Percentiles rank a stretch among this genome's conserved stretches.
These are phyloP conservation scores for Diplosoma virens DNA, from an alignment of 23 tunicate genomes.

Conservation along the genomic window DNA sequence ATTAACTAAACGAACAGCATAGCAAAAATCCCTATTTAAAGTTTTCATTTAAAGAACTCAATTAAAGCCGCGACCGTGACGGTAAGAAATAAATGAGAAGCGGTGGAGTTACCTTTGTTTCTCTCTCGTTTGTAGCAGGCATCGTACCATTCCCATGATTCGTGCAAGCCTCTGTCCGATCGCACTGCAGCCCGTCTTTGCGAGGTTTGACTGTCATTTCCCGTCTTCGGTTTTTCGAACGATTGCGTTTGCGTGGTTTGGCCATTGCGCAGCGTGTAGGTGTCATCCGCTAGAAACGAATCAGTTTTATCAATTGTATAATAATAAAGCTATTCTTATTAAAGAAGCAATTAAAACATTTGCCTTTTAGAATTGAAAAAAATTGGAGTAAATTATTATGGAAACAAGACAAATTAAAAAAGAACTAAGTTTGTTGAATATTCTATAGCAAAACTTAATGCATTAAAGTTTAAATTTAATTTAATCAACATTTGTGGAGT, in stretches of 20 bases:
- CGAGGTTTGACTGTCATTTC: constrained; percentile 16
- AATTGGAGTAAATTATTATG: background rate
- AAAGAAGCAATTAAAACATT: too few relatives aligned
- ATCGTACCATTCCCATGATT: constrained; percentile 96
- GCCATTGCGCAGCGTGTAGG: constrained; percentile 79
- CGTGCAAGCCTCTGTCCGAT: constrained; percentile 65
- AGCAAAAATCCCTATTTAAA: too few relatives aligned
- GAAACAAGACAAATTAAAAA: background rate
- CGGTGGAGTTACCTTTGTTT: constrained; percentile 79
- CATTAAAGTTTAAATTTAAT: too few relatives aligned
- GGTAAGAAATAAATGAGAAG: too few relatives aligned
- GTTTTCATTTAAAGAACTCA: too few relatives aligned
- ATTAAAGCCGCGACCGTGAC: too few relatives aligned
- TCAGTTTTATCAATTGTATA: background rate
- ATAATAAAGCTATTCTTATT: too few relatives aligned
- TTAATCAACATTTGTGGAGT: too few relatives aligned
- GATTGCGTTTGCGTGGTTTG: constrained; percentile 34
- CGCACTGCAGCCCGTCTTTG: constrained; percentile 23
- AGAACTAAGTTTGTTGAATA: background rate
- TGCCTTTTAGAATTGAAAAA: too few relatives aligned
- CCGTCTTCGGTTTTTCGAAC: constrained; percentile 26
- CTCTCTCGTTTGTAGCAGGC: constrained; percentile 71
- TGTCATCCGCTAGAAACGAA: constrained; percentile 65
- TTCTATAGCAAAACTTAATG: background rate
- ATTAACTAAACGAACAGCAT: background rate